phyloP scores from a whole-genome alignment of 2,797 vertebrate species.

The Bovichtus diacanthus region DNA sequence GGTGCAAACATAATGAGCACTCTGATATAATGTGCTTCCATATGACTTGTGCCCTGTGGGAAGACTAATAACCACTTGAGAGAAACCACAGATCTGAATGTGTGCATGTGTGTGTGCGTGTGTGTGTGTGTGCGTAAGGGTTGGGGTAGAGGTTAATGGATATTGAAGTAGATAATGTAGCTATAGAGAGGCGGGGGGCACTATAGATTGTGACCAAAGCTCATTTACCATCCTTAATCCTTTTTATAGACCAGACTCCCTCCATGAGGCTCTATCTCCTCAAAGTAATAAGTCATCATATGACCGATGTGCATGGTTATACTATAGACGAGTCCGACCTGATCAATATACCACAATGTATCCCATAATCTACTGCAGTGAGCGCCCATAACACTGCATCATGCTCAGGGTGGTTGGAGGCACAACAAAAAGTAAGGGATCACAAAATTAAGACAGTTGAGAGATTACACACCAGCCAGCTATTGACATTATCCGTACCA shows the following conservation, averaged over 20 bases:
- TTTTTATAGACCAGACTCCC: conserved; percentile 19
- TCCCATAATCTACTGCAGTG: neutral
- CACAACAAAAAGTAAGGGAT: conserved; percentile 19
- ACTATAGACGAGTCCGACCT: neutral
- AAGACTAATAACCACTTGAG: conserved; percentile 45
- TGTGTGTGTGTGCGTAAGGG: neutral
- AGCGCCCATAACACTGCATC: neutral
- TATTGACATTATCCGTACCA: conserved; percentile 32
- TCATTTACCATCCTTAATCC: conserved; percentile 51
- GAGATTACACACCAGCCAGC: conserved; percentile 38
- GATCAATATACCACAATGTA: conserved; percentile 22
- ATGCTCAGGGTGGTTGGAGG: neutral
- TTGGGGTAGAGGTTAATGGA: conserved; percentile 35
- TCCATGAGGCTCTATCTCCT: conserved; percentile 5
- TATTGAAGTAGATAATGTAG: conserved; percentile 27
- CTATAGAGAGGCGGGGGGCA: conserved; percentile 10
- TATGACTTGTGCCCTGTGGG: conserved; percentile 32
- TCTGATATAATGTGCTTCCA: conserved; percentile 33
- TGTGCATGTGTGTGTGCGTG: neutral
- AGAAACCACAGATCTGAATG: conserved; percentile 30
- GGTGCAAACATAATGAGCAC: conserved; percentile 37
- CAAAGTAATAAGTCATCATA: conserved; percentile 36
- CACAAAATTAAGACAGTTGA: conserved; percentile 36
- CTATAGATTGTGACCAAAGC: conserved; percentile 40
- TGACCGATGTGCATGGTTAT: neutral